These are phyloP conservation scores for Phoenicopterus ruber DNA, from an alignment of 2,113 vertebrate genomes.

Conservation along the genomic window DNA sequence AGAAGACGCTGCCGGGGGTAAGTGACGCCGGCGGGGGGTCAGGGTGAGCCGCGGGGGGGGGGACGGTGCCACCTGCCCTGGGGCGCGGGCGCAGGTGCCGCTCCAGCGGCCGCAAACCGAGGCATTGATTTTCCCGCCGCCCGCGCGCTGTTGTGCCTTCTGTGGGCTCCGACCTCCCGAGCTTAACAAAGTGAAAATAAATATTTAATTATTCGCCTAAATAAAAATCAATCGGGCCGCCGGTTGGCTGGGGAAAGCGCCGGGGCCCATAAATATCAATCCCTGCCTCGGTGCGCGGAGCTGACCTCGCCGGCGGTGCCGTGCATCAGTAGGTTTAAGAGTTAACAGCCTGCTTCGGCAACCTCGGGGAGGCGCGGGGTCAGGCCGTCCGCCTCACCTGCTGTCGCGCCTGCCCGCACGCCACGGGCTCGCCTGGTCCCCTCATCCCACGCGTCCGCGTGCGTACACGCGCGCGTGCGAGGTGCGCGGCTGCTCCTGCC, in stretches of 20 bases:
- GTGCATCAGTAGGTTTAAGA: background rate
- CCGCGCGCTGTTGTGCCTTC: constrained; percentile 46
- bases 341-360: background rate
- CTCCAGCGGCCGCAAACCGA: constrained; percentile 33
- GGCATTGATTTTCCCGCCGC: constrained; percentile 50
- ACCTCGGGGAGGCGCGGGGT: fast-evolving
- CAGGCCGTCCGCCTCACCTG: no score
- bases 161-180: constrained; percentile 66
- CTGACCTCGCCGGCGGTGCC: fast-evolving
- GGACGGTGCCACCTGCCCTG: background rate
- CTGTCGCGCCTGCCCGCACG: no score
- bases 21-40: background rate
- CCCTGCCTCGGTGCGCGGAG: background rate
- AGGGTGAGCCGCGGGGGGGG: background rate
- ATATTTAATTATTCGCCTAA: constrained; percentile 83
- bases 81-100: background rate
- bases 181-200: constrained; percentile 85
- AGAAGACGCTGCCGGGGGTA: constrained; percentile 58
- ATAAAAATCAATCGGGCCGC: constrained; percentile 76
- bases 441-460: fast-evolving
- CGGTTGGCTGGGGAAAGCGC: constrained; percentile 62
- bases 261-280: constrained; percentile 10
- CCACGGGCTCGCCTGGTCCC: background rate
- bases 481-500: background rate
- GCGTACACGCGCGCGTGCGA: fast-evolving